phyloP scores from a whole-genome alignment of 1,140 invertebrate genomes.

The Trichoplusia ni region DNA sequence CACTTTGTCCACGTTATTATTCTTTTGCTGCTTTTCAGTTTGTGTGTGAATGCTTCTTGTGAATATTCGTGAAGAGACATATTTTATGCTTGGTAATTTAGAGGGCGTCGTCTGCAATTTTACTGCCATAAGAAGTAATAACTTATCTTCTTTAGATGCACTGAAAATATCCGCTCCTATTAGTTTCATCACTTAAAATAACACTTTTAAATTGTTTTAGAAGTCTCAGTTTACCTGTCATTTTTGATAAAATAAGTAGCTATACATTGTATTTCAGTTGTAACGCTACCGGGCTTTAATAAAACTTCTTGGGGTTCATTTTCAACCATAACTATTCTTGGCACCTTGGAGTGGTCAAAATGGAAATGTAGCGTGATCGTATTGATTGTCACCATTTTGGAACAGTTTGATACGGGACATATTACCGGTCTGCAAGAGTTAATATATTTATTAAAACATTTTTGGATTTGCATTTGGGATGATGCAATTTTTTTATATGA shows the following conservation, averaged over 20 bases:
- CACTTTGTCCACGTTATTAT: too few relatives aligned
- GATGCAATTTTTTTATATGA: background rate
- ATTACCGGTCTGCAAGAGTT: slow-evolving; percentile 37
- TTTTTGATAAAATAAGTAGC: slow-evolving; percentile 8
- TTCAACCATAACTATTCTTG: slow-evolving; percentile 7
- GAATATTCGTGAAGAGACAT: background rate
- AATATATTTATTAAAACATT: background rate
- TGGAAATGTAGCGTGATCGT: slow-evolving; percentile 38
- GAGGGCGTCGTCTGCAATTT: background rate
- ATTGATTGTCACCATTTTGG: slow-evolving; percentile 38
- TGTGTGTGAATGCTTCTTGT: background rate
- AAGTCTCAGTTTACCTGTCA: background rate
- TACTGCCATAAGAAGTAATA: background rate
- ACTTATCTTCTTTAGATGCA: background rate
- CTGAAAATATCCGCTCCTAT: background rate
- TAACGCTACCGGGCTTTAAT: slow-evolving; percentile 15
- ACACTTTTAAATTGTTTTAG: too few relatives aligned
- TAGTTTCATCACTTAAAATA: too few relatives aligned
- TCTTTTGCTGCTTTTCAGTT: too few relatives aligned
- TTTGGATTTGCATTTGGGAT: background rate
- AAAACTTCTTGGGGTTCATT: slow-evolving; percentile 15
- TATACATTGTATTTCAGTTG: slow-evolving; percentile 26
- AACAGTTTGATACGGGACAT: slow-evolving; percentile 36
- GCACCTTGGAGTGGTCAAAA: slow-evolving; percentile 45
- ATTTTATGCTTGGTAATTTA: background rate